phyloP scores from a whole-genome alignment of 92 coral and sea anemone genomes.

The Epizoanthus scotinus region DNA sequence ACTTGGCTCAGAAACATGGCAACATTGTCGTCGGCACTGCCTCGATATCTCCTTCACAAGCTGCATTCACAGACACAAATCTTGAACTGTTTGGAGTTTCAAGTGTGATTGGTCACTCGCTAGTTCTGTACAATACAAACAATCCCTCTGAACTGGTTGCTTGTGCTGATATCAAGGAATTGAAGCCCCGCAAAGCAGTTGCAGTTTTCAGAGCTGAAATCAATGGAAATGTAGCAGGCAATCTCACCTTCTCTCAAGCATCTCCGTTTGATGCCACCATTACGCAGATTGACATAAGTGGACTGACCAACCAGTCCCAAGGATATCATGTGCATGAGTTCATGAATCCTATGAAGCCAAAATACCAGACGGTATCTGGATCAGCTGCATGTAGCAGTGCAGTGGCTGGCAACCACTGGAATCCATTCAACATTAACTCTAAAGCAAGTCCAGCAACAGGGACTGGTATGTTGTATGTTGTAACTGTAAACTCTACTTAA shows the following conservation, averaged over 20 bases:
- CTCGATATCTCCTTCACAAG: slow-evolving; percentile 55
- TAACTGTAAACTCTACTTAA: too few species aligned
- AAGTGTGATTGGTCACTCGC: slow-evolving; percentile 69
- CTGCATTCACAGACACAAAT: slow-evolving; percentile 61
- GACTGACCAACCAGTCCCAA: slow-evolving; percentile 60
- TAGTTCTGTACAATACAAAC: slow-evolving; percentile 52
- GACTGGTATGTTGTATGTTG: slow-evolving; percentile 63
- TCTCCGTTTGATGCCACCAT: slow-evolving; percentile 87
- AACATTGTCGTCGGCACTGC: slow-evolving; percentile 63
- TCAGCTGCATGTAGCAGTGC: slow-evolving; percentile 61
- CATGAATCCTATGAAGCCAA: slow-evolving; percentile 78
- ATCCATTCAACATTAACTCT: slow-evolving; percentile 74
- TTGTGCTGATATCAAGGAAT: slow-evolving; percentile 70
- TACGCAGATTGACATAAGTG: slow-evolving; percentile 61
- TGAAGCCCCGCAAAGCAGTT: slow-evolving; percentile 65
- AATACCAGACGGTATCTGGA: slow-evolving; percentile 54
- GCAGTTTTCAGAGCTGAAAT: slow-evolving; percentile 56
- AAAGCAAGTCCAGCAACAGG: slow-evolving; percentile 72
- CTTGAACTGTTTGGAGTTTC: slow-evolving; percentile 67
- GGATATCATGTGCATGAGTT: slow-evolving; percentile 90
- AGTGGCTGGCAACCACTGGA: slow-evolving; percentile 81
- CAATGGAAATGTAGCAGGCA: slow-evolving; percentile 81
- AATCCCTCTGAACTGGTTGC: slow-evolving; percentile 58
- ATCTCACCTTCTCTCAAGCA: slow-evolving; percentile 64
- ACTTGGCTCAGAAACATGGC: slow-evolving; percentile 60